phyloP scores from a whole-genome alignment of 2,113 vertebrate genomes.

The Melanotaenia duboulayi region DNA sequence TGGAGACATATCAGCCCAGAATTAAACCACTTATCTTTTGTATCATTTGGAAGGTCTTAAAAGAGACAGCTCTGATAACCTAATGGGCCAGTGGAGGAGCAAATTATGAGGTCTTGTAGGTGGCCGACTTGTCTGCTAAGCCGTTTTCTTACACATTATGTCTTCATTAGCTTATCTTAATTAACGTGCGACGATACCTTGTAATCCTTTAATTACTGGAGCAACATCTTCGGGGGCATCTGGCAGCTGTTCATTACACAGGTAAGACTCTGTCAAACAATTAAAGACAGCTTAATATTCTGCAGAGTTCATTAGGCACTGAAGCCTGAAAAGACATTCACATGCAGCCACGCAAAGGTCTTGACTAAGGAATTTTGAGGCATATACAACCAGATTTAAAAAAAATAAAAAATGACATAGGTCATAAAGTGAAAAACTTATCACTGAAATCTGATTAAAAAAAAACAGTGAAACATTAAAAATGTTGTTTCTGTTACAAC shows the following conservation, averaged over 20 bases:
- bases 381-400: not conserved
- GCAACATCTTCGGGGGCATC: conserved; percentile 63
- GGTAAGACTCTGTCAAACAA: conserved; percentile 54
- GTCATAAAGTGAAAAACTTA: too few relatives aligned
- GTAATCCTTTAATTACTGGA: conserved; percentile 65
- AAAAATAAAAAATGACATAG: not conserved
- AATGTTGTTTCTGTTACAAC: too few relatives aligned
- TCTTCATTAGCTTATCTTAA: conserved; percentile 72
- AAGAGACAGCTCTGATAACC: conserved; percentile 40
- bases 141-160: conserved; percentile 52
- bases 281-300: conserved; percentile 53
- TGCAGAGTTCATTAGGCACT: conserved; percentile 21
- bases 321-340: not conserved
- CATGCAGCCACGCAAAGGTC: not conserved
- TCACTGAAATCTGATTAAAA: too few relatives aligned
- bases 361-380: conserved; percentile 4
- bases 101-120: conserved; percentile 49
- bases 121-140: conserved; percentile 42
- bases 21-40: conserved; percentile 21
- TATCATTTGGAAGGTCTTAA: conserved; percentile 6
- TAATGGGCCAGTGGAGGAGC: conserved; percentile 48
- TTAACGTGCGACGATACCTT: conserved; percentile 65
- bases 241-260: conserved; percentile 55
- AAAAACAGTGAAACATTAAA: too few relatives aligned
- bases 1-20: conserved; percentile 4